These are phyloP conservation scores for Embidobia sp. DNA, from an alignment of 2,888 invertebrate genomes.

Conservation along the genomic window DNA sequence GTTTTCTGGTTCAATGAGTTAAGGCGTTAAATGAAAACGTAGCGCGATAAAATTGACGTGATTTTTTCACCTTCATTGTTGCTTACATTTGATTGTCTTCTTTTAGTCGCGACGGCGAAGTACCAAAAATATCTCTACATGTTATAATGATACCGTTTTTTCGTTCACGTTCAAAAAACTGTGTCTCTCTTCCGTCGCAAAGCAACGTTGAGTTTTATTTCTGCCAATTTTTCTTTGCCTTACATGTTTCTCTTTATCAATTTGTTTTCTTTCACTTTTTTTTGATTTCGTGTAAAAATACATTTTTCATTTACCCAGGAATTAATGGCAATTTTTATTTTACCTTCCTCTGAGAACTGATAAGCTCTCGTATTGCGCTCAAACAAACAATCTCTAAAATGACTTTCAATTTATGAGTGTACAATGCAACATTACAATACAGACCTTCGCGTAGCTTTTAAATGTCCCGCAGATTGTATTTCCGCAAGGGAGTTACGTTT, in stretches of 20 bases:
- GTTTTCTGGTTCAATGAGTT: no score
- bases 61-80: no score
- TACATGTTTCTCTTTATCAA: no score
- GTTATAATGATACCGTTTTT: constrained; percentile 18
- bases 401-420: constrained; percentile 20
- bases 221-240: not conserved
- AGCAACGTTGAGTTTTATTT: no score
- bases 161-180: constrained; percentile 8
- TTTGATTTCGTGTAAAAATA: not conserved
- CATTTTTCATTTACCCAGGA: constrained; percentile 1
- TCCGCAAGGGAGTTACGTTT: constrained; percentile 17
- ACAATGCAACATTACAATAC: constrained; percentile 18
- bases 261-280: no score
- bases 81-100: no score
- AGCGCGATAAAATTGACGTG: no score
- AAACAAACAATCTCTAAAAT: not conserved
- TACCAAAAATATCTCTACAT: no score
- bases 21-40: no score
- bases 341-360: not conserved
- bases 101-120: no score
- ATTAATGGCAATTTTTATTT: constrained; percentile 9
- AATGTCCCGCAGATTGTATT: constrained; percentile 33
- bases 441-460: constrained; percentile 15
- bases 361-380: not conserved
- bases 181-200: not conserved